Evolutionary conservation across 2,797 vertebrate species (phyloP), one percentile per base, ranked within the genome.

Genomic region (Oreortyx pictus): DNA sequence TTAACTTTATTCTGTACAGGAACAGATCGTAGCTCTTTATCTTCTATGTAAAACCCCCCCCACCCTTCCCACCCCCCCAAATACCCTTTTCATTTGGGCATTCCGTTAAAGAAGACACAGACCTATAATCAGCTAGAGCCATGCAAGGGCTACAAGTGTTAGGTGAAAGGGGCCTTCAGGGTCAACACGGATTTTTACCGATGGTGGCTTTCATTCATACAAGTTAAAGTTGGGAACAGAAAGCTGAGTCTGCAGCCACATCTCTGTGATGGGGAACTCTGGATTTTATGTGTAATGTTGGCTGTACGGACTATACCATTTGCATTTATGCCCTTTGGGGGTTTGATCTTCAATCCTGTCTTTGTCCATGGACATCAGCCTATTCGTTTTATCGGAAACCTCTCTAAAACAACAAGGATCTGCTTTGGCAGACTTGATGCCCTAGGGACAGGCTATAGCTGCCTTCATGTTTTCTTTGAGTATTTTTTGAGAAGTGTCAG

Each of bases 401-500:
- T 92, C 91, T 92, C 83, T 95, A 88, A 95, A 95, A 54, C 49
- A 95, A 54, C 49, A 94, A 84, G 57, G 77, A 82, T 91, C 91
- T 95, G 22, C 86, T 94, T 93, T 90, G 93, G 95, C 95, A 93
- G 96, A 89, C 92, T 88, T 50, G 77, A 60, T 91, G 82, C 87
- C 89, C 91, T 72, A 65, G 89, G 92, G 85, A 92, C 61, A 93
- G 88, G 80, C 94, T 91, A 71, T 82, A 92, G 91, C 79, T 95
- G 93, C 92, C 93, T 94, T 94, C 44, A 5, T 88, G 92, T 91
- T 90, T 93, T 91, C 79, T 96, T 95, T 92, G 93, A 89, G 85
- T 92, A 65, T 76, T 88, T 96, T 93, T 96, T 93, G 88, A 83
- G 89, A 95, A 92, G 93, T 88, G 88, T 93, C 88, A 96, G 91